Evolutionary conservation across 2,888 invertebrate species (phyloP).

Genomic region (Drosophila phalerata): DNA sequence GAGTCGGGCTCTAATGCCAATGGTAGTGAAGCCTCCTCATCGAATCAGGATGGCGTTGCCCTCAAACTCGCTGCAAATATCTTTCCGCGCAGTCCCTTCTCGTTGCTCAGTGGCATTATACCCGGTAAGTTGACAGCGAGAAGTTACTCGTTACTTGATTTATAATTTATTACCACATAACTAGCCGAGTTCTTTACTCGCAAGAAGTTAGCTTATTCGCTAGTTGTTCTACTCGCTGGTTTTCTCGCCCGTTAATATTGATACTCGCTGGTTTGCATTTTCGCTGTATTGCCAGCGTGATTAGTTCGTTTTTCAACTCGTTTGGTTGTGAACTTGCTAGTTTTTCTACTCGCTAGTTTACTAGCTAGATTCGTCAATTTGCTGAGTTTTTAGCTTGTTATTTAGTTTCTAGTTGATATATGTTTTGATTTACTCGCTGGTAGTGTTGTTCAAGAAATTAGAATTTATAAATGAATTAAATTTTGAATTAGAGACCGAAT

Average conservation of each 20-base stretch:
- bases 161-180: too few relatives aligned
- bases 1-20: constrained; percentile 18
- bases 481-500: too few relatives aligned
- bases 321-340: background rate
- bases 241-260: background rate
- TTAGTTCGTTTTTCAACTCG: background rate
- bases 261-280: background rate
- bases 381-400: background rate
- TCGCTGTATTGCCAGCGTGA: background rate
- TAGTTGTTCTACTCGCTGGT: background rate
- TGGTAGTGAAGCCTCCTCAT: constrained; percentile 42
- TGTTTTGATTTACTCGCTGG: too few relatives aligned
- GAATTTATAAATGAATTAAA: too few relatives aligned
- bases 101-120: constrained; percentile 91
- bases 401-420: too few relatives aligned
- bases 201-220: background rate
- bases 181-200: background rate
- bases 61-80: constrained; percentile 84
- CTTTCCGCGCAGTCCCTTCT: constrained; percentile 89
- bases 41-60: constrained; percentile 47
- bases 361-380: background rate
- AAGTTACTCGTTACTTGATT: background rate
- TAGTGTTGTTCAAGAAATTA: too few relatives aligned
- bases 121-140: constrained; percentile 88
- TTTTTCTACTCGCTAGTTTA: background rate